Conservation (phyloP, 1,140 invertebrate species). For the Temnothorax curvispinosus region DNA sequence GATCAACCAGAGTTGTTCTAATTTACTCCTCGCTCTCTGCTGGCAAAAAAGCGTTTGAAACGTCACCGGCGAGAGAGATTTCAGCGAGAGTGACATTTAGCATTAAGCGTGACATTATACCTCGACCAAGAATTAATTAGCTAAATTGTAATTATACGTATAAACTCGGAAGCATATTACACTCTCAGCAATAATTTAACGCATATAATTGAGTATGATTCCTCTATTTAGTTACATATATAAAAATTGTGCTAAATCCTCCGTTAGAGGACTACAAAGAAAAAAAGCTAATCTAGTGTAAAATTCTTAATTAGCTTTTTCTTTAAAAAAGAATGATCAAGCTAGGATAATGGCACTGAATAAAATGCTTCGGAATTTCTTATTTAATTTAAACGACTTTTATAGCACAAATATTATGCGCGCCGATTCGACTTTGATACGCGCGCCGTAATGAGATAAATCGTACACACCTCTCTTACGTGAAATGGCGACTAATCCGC, state of each 20-base stretch:
- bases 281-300: neutral
- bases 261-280: neutral
- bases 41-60: neutral
- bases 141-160: neutral
- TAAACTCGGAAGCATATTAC: neutral
- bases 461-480: slow-evolving; percentile 1
- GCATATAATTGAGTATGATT: neutral
- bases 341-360: neutral
- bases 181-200: neutral
- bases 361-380: neutral
- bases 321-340: neutral
- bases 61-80: neutral
- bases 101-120: neutral
- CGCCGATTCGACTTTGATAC: slow-evolving; percentile 12
- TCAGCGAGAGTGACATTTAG: neutral
- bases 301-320: neutral
- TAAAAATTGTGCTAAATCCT: neutral
- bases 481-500: slow-evolving; percentile 16
- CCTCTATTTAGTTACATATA: neutral
- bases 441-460: slow-evolving; percentile 31
- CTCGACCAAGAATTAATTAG: neutral
- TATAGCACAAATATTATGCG: slow-evolving; percentile 6
- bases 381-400: neutral
- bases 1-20: slow-evolving; percentile 48
- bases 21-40: slow-evolving; percentile 39